Percentiles rank a stretch among this genome's conserved stretches.
These are phyloP conservation scores for Malacosoma neustria DNA, from an alignment of 2,888 invertebrate genomes.

Conservation along the genomic window DNA sequence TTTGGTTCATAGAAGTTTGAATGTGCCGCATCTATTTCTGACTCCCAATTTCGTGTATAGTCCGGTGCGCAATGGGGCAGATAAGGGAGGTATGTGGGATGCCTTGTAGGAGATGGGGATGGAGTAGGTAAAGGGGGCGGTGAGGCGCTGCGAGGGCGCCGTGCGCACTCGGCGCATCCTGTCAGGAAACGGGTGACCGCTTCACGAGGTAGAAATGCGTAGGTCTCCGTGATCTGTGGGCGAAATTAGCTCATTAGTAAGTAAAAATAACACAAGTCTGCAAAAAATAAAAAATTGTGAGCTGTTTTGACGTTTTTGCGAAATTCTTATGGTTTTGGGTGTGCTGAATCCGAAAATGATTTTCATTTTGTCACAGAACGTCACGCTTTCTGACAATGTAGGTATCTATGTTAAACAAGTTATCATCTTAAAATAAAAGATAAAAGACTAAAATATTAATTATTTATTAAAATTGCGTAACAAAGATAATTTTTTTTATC, in stretches of 20 bases:
- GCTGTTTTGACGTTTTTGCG: too few species aligned
- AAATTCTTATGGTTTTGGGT: too few species aligned
- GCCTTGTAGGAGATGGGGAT: constrained; percentile 63
- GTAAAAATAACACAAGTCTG: too few species aligned
- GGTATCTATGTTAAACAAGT: too few species aligned
- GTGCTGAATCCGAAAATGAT: too few species aligned
- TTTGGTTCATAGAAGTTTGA: constrained; percentile 61
- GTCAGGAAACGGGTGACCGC: constrained; percentile 96
- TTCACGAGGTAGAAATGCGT: constrained; percentile 95
- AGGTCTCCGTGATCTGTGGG: constrained; percentile 95
- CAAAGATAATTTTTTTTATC: too few species aligned
- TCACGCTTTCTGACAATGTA: too few species aligned
- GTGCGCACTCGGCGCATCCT: constrained; percentile 94
- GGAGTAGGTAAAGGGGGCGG: constrained; percentile 71
- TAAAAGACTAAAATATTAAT: too few species aligned
- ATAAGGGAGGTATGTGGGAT: constrained; percentile 57
- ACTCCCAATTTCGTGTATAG: constrained; percentile 69
- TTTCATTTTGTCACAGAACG: too few species aligned
- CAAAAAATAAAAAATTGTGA: too few species aligned
- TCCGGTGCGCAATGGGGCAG: constrained; percentile 58
- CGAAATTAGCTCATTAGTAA: constrained; percentile 41
- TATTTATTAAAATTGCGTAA: too few species aligned
- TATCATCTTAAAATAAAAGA: too few species aligned
- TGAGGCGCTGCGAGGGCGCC: constrained; percentile 81
- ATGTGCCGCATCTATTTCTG: constrained; percentile 67